Base-by-base conservation (phyloP, 1,140 invertebrate species). In the Zaprionus davidi region DNA sequence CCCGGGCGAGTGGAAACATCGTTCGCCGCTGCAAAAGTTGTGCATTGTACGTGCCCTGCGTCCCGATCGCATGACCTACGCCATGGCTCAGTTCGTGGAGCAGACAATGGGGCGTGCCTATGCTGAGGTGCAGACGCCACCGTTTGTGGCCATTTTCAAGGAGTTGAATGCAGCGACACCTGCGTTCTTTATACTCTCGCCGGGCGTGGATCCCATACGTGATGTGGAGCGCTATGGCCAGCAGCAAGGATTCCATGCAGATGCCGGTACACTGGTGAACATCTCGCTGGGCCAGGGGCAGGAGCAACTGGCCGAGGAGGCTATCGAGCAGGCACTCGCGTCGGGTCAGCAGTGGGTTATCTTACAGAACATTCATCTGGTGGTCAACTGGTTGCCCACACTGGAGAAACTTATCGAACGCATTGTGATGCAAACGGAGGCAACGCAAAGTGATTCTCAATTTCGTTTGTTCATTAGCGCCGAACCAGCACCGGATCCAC, bases 1-100 rank as follows among this genome's bases (percentile, higher is more conserved):
- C 76, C 98, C 98, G 0, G 97, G 98, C 73, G 98, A 99, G 82
- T 99, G 98, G 98, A 99, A 99, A 92, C 98, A 97, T 86, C 98
- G 98, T 93, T 95, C 95, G 1, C 94, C 97, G 0, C 93, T 99
- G 5, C 98, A 99, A 91, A 95, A 96, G 87, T 93, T 99, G 1
- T 99, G 98, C 92, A 99, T 99, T 87, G 96, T 99, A 95, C 93
- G 98, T 66, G 97, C 97, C 6, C 93, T 99, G 24, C 93, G 98
- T 73, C 96, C 98, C 0, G 98, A 99, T 94, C 95, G 91, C 44
- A 91, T 92, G 79, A 90, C 84, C 46, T 91, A 92, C 46, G 90
- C 91, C 7, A 92, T 92, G 84, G 80, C 80, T 1, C 90, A 76
- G 59, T 98, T 97, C 88, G 95, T 97, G 69, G 96, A 98, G 93